Evolutionary conservation across 2,113 vertebrate genomes (phyloP), one percentile per base, ranked within the genome.

Genomic region (Sander lucioperca): DNA sequence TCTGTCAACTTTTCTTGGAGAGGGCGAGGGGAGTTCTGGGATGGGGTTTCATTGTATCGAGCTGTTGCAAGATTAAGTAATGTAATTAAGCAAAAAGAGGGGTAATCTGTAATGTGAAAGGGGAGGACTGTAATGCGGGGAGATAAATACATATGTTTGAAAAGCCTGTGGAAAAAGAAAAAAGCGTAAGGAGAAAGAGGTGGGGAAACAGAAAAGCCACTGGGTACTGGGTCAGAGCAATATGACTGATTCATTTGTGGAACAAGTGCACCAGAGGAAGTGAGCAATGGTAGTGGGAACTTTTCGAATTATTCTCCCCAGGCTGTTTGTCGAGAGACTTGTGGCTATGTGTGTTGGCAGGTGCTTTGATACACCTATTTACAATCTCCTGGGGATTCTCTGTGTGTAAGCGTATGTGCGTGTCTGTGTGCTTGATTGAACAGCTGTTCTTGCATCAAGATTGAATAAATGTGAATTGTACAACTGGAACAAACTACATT

Each of bases 401-500:
- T 58, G 65, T 76, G 73, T 80, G 88, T 83, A 27, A 50, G 76
- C 2, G 27, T 66, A 69, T 66, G 61, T n/a, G 79, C 50, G 82
- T 48, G 78, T 53, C 33, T 36, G 74, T 85, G 84, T 69, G 86
- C 83, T 68, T 89, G 88, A 89, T 57, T 91, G 84, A 93, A 89
- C 91, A 91, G 88, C 88, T 94, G 93, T 85, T 92, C 87, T 50
- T 71, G 65, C 85, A 88, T 88, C 78, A 54, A 84, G 79, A 90
- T 75, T 86, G 76, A 91, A 89, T 88, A 87, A 83, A 90, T 86
- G 83, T 84, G 80, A 91, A 91, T 90, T 90, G 74, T 86, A 86
- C 88, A 90, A 90, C 89, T 90, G 90, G 88, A 93, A 93, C 92
- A 86, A 92, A 92, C 79, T 85, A 61, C 71, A 90, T 88, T 91